Conservation (phyloP, 2,113 vertebrate species). For the Xiphophorus maculatus region DNA sequence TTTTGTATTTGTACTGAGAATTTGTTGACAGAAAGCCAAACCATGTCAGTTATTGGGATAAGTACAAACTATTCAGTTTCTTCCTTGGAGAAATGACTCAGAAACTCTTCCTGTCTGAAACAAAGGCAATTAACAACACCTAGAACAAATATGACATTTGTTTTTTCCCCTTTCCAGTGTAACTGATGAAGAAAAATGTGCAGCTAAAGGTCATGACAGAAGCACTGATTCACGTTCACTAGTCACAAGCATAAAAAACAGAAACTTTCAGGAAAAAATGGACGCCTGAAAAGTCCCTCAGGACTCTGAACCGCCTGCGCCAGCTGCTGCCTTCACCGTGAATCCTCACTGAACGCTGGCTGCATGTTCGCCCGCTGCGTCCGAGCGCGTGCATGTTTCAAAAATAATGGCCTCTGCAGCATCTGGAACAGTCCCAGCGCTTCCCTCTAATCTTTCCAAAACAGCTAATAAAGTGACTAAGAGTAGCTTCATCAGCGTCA, state of each 20-base stretch:
- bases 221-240: slow-evolving; percentile 22
- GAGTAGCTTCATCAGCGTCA: slow-evolving; percentile 35
- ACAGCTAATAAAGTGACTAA: slow-evolving; percentile 50
- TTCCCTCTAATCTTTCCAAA: slow-evolving; percentile 18
- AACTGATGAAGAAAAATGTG: slow-evolving; percentile 26
- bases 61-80: not conserved
- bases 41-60: not conserved
- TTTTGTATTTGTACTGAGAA: not conserved
- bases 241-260: slow-evolving; percentile 3
- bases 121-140: not conserved
- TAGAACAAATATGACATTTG: slow-evolving; percentile 19
- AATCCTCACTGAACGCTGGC: slow-evolving; percentile 13
- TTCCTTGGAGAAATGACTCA: not conserved
- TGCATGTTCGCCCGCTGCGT: slow-evolving; percentile 21
- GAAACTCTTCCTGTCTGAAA: not conserved
- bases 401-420: slow-evolving; percentile 26
- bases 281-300: slow-evolving; percentile 21
- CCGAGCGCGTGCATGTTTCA: slow-evolving; percentile 21
- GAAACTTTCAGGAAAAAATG: slow-evolving; percentile 9
- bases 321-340: slow-evolving; percentile 32
- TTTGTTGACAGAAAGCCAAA: not conserved
- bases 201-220: slow-evolving; percentile 12
- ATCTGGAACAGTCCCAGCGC: slow-evolving; percentile 42
- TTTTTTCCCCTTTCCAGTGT: not conserved
- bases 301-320: slow-evolving; percentile 24